These are phyloP conservation scores for Cordylochernes scorpioides DNA, from an alignment of 2,888 invertebrate species.

Conservation along the genomic window DNA sequence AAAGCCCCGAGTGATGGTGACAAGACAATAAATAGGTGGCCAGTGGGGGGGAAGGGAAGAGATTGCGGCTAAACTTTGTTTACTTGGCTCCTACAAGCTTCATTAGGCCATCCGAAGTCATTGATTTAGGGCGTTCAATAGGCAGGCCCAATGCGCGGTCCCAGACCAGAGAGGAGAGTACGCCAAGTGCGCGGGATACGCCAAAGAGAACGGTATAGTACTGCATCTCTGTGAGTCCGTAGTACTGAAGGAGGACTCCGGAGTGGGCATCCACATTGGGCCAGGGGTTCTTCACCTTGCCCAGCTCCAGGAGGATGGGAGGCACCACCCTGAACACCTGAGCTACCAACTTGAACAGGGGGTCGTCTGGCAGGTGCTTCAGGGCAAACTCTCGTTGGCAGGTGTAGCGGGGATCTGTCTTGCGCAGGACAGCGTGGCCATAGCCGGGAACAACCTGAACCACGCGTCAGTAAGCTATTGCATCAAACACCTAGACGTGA, in stretches of 20 bases:
- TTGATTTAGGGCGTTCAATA: slow-evolving; percentile 60
- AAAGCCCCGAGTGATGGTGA: no score
- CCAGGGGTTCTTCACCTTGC: slow-evolving; percentile 94
- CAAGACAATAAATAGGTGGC: no score
- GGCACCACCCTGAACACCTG: slow-evolving; percentile 76
- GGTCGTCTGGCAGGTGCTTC: slow-evolving; percentile 73
- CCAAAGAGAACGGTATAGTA: slow-evolving; percentile 82
- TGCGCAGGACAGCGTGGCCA: slow-evolving; percentile 80
- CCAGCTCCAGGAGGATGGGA: slow-evolving; percentile 63
- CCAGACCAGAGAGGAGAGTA: slow-evolving; percentile 56
- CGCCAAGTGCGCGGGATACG: slow-evolving; percentile 62
- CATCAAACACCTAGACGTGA: neutral
- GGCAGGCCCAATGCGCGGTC: slow-evolving; percentile 57
- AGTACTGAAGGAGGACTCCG: slow-evolving; percentile 54
- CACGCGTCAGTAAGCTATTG: neutral
- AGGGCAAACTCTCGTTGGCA: slow-evolving; percentile 81
- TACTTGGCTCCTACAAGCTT: slow-evolving; percentile 20
- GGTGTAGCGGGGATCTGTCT: slow-evolving; percentile 73
- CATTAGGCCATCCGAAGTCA: slow-evolving; percentile 42
- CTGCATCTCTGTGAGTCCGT: slow-evolving; percentile 62
- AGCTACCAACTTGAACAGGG: slow-evolving; percentile 65
- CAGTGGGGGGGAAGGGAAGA: no score
- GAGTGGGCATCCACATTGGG: slow-evolving; percentile 94
- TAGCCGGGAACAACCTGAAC: slow-evolving; percentile 65
- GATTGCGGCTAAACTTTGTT: no score